These are phyloP conservation scores for Epinephelus coioides DNA, from an alignment of 2,797 vertebrate species.

Conservation along the genomic window DNA sequence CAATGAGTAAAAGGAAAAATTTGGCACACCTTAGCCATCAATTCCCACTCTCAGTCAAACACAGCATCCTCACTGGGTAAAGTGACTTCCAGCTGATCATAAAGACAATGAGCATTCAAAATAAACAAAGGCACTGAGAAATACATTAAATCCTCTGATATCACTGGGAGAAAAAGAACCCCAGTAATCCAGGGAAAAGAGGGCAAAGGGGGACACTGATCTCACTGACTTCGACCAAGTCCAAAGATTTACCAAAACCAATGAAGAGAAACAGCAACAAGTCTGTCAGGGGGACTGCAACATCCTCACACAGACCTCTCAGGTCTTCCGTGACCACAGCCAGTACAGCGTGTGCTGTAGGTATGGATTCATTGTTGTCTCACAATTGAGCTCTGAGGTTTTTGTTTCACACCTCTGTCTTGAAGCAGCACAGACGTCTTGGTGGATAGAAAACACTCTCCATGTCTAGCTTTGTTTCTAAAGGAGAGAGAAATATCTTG, in stretches of 20 bases:
- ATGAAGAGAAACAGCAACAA: conserved; percentile 71
- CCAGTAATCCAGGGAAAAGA: not conserved
- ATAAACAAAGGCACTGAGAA: not conserved
- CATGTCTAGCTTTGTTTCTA: not conserved
- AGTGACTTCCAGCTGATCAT: not conserved
- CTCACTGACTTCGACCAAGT: conserved; percentile 28
- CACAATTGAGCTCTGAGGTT: conserved; percentile 36
- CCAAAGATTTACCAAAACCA: conserved; percentile 28
- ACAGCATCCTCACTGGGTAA: not conserved
- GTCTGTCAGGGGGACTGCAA: conserved; percentile 54
- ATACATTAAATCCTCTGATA: not conserved
- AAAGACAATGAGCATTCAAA: not conserved
- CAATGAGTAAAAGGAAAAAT: not conserved
- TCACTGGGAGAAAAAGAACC: not conserved
- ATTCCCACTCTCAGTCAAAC: not conserved
- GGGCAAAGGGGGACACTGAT: not conserved
- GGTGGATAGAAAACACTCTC: not conserved
- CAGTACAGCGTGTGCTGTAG: conserved; percentile 51
- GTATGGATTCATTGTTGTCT: conserved; percentile 60
- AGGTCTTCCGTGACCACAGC: conserved; percentile 38
- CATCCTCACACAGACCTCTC: conserved; percentile 34
- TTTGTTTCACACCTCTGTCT: conserved; percentile 45
- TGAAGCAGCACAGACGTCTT: conserved; percentile 28
- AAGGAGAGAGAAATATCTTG: not conserved
- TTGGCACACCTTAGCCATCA: not conserved